phyloP scores from a whole-genome alignment of 2,888 invertebrate genomes.

The Zhuqinia jingwanae region DNA sequence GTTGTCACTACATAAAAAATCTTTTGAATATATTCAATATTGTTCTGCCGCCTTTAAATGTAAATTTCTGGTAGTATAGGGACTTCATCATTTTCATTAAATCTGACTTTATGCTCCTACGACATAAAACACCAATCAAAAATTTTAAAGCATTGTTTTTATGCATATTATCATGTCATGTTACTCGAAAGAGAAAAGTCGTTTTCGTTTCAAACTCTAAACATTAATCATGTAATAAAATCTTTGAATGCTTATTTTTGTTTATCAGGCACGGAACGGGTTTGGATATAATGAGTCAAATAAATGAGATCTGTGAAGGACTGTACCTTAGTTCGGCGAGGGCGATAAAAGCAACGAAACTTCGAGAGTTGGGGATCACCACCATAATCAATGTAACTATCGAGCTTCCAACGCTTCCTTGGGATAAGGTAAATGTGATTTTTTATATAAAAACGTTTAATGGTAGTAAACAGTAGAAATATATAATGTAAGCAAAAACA shows the following conservation, averaged over 20 bases:
- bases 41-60: too few species aligned
- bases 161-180: too few species aligned
- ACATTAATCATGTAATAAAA: not conserved
- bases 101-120: not conserved
- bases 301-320: constrained; percentile 86
- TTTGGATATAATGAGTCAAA: constrained; percentile 78
- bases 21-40: too few species aligned
- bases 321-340: constrained; percentile 90
- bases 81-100: too few species aligned
- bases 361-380: constrained; percentile 77
- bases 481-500: too few species aligned
- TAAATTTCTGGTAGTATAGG: too few species aligned
- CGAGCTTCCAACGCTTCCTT: constrained; percentile 82
- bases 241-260: constrained; percentile 24
- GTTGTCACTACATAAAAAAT: too few species aligned
- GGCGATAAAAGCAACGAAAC: constrained; percentile 75
- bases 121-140: too few species aligned
- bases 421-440: constrained; percentile 81
- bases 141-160: too few species aligned
- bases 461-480: too few species aligned
- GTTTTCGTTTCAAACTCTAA: not conserved
- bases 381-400: constrained; percentile 77
- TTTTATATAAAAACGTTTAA: too few species aligned
- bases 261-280: constrained; percentile 78
- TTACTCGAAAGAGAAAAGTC: not conserved